phyloP scores from a whole-genome alignment of 1,140 invertebrate species.

The Gryllus bimaculatus region DNA sequence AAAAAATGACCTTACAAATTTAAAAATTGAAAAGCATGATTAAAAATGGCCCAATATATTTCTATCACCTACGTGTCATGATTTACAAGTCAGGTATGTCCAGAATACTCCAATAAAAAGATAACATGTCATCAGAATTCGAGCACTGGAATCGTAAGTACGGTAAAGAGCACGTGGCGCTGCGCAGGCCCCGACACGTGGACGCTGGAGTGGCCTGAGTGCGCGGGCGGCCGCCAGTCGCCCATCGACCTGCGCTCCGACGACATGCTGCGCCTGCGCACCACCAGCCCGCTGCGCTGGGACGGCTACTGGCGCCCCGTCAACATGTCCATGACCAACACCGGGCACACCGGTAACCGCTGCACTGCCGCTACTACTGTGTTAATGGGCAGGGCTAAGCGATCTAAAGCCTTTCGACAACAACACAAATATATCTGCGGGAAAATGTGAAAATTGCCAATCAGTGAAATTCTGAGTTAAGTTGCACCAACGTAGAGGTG shows the following conservation, averaged over 20 bases:
- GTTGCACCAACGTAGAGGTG: neutral
- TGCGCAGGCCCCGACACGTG: slow-evolving; percentile 24
- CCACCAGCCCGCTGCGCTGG: slow-evolving; percentile 10
- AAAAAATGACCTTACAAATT: too few species aligned
- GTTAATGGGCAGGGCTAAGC: neutral
- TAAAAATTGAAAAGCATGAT: too few species aligned
- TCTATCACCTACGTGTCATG: too few species aligned
- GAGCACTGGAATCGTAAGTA: too few species aligned
- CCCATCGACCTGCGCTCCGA: slow-evolving; percentile 31
- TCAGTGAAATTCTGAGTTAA: neutral
- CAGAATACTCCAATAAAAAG: too few species aligned
- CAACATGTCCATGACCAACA: slow-evolving; percentile 15
- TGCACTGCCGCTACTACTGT: neutral
- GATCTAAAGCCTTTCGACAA: neutral
- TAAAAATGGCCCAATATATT: too few species aligned
- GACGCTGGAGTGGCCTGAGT: slow-evolving; percentile 22
- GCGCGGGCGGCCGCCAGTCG: slow-evolving; percentile 29
- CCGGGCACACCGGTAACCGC: slow-evolving; percentile 18
- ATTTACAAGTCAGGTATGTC: too few species aligned
- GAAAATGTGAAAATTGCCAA: neutral
- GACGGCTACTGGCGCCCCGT: slow-evolving; percentile 16
- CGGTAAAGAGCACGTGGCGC: neutral
- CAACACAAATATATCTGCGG: neutral
- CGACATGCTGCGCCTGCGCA: slow-evolving; percentile 15
- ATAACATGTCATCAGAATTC: too few species aligned